Conservation (phyloP, 2,113 vertebrate genomes). For the Naja naja region DNA sequence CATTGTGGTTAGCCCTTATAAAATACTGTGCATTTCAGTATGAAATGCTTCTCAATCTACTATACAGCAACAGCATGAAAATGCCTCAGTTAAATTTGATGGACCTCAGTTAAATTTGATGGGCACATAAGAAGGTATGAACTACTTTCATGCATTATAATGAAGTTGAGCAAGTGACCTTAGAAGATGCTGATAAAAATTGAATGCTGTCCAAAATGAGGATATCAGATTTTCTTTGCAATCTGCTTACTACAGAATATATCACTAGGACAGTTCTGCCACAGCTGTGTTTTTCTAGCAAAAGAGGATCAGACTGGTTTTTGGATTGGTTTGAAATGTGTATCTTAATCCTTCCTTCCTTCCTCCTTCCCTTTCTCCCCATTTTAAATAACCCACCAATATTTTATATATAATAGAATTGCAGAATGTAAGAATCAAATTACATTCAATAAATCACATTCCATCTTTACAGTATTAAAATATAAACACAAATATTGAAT, state of each 20-base stretch:
- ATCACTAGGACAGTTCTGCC: conserved; percentile 47
- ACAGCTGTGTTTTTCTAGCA: conserved; percentile 54
- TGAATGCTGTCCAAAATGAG: conserved; percentile 57
- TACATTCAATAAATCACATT: conserved; percentile 13
- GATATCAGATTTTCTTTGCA: conserved; percentile 49
- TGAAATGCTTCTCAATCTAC: conserved; percentile 56
- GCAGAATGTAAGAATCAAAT: conserved; percentile 22
- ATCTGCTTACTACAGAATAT: conserved; percentile 53
- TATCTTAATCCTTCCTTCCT: conserved; percentile 53
- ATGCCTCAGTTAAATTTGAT: conserved; percentile 49
- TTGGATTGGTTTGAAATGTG: conserved; percentile 38
- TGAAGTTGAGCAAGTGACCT: conserved; percentile 54
- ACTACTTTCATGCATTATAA: conserved; percentile 49
- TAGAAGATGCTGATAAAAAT: conserved; percentile 51
- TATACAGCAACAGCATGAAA: conserved; percentile 32
- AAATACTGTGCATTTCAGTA: conserved; percentile 65
- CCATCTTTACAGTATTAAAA: not conserved
- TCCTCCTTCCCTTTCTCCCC: conserved; percentile 59
- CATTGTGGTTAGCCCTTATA: conserved; percentile 54
- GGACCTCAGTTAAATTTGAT: conserved; percentile 46
- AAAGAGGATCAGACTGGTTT: conserved; percentile 51
- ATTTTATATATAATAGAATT: conserved; percentile 40
- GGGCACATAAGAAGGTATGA: conserved; percentile 49
- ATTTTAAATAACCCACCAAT: conserved; percentile 49
- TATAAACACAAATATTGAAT: conserved; percentile 2